These are phyloP conservation scores for Drosophila kuntzei DNA, from an alignment of 2,888 invertebrate species.

Conservation along the genomic window DNA sequence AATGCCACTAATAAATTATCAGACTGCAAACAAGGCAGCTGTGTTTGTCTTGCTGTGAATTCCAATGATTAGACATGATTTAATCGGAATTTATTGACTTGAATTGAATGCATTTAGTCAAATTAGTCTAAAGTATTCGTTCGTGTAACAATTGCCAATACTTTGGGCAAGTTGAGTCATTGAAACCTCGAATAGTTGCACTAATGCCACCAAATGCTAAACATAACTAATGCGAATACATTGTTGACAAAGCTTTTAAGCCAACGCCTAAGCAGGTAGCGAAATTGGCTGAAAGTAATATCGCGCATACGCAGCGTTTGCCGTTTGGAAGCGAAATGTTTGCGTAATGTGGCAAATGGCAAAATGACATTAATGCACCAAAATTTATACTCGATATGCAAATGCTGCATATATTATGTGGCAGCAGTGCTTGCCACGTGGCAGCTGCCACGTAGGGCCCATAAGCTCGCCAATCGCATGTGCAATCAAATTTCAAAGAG, in stretches of 20 bases:
- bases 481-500: slow-evolving; percentile 72
- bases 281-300: slow-evolving; percentile 37
- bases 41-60: neutral
- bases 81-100: neutral
- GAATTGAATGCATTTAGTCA: neutral
- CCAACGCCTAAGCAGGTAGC: slow-evolving; percentile 11
- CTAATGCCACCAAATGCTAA: slow-evolving; percentile 21
- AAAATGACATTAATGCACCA: slow-evolving; percentile 59
- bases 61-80: neutral
- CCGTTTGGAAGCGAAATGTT: slow-evolving; percentile 1
- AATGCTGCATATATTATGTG: slow-evolving; percentile 49
- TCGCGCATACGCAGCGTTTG: slow-evolving; percentile 59
- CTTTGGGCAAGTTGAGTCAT: neutral
- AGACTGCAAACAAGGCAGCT: neutral
- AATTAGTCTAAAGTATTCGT: neutral
- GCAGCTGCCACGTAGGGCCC: slow-evolving; percentile 33
- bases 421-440: slow-evolving; percentile 25
- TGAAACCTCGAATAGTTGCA: slow-evolving; percentile 21
- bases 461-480: slow-evolving; percentile 65
- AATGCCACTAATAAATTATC: neutral
- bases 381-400: slow-evolving; percentile 60
- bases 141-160: neutral
- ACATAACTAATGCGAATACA: slow-evolving; percentile 34
- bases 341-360: slow-evolving; percentile 16
- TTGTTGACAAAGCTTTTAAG: slow-evolving; percentile 46